Evolutionary conservation across 2,797 vertebrate genomes (phyloP), one percentile per base, ranked within the genome.

Genomic region (Hyperoplus immaculatus): DNA sequence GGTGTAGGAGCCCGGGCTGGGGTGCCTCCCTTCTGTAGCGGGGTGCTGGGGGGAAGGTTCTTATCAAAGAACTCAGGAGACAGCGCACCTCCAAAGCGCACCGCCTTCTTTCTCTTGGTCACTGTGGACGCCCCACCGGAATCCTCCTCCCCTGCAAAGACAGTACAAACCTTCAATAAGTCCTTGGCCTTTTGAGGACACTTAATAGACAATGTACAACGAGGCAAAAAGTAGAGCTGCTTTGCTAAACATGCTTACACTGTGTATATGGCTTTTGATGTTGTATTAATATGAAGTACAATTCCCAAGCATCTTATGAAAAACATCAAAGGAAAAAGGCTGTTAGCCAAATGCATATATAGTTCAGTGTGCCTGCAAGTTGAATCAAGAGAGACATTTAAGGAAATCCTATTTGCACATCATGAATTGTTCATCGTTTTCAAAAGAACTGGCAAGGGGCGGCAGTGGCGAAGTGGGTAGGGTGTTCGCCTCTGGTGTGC

Each of bases 41-140:
- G 95, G 7, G 95, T 96, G 86, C 92, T 94, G 39, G 95, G 94
- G n/a, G 95, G 95, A 12, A 96, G 86, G 63, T 80, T 77, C 88
- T 89, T 94, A 87, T 96, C 95, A 12, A 96, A 96, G 29, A 95
- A 80, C 90, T 96, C 95, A 0, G 95, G 95, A 38, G 93, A 93
- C 6, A 96, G 95, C 0, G 90, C 91, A 6, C 57, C 88, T 10
- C 95, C 95, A 2, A 96, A 96, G 43, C n/a, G 93, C 50, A 96
- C 95, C 0, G 60, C 86, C 82, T 94, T 95, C 83, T 88, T 95
- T 63, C 82, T 92, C 46, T 80, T 90, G 21, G 77, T 88, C 0
- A 43, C 12, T 0, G 67, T 36, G 0, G 88, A 81, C 1, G 38
- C 43, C 1, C 3, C n/a, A 8, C 56, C 12, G 9, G 47, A 65